Evolutionary conservation across 2,797 vertebrate species (phyloP).

Genomic region (Myotis daubentonii): DNA sequence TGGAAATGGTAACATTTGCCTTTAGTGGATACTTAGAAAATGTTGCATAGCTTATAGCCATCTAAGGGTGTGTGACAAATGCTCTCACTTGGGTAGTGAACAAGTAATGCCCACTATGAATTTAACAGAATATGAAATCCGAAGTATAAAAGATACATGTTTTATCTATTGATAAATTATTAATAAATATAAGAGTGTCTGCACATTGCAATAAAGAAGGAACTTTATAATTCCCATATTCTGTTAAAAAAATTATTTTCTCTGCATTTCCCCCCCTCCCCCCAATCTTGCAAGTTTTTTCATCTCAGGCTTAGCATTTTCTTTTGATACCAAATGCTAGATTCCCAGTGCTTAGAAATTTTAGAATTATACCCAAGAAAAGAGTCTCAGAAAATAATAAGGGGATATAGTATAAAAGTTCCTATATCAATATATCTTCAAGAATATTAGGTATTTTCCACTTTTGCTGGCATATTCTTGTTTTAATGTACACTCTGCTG

Average conservation of each 20-base stretch:
- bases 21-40: background rate
- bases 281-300: background rate
- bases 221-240: background rate
- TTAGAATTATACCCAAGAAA: background rate
- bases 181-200: background rate
- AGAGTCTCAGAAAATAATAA: background rate
- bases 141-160: background rate
- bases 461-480: background rate
- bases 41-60: background rate
- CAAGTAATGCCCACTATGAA: background rate
- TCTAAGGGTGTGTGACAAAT: background rate
- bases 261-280: background rate
- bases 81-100: background rate
- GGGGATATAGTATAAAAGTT: background rate
- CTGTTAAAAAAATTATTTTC: background rate
- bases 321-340: background rate
- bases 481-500: background rate
- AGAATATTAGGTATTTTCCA: background rate
- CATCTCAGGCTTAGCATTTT: background rate
- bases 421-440: background rate
- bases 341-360: background rate
- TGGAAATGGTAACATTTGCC: background rate
- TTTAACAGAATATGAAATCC: background rate
- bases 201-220: background rate
- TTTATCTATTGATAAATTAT: background rate